phyloP scores from a whole-genome alignment of 37 sponge, comb jelly and placozoan genomes.

The Hexactinellida sp. region DNA sequence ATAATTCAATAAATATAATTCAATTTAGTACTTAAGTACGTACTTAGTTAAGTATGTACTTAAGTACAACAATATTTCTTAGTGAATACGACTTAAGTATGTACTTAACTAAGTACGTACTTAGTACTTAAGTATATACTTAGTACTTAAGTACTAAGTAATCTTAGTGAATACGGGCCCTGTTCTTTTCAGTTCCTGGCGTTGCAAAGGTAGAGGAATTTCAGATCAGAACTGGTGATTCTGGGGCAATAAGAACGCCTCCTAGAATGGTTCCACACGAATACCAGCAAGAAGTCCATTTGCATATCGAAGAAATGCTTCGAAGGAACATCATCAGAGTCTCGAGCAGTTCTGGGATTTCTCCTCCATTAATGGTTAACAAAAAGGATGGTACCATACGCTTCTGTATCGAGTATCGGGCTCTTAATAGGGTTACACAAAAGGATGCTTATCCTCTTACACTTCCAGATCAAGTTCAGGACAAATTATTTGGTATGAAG shows the following conservation, averaged over 20 bases:
- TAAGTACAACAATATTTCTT: too few relatives aligned
- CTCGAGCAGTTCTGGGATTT: not conserved
- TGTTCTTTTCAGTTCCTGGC: not conserved
- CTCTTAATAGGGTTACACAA: conserved; percentile 30
- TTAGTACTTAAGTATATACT: too few relatives aligned
- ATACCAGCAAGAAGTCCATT: conserved; percentile 36
- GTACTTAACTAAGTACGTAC: too few relatives aligned
- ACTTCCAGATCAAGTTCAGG: conserved; percentile 37
- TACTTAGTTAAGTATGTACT: too few relatives aligned
- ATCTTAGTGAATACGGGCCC: too few relatives aligned
- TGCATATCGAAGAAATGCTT: conserved; percentile 34
- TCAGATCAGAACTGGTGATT: not conserved
- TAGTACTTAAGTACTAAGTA: too few relatives aligned
- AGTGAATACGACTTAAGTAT: too few relatives aligned
- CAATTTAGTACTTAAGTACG: too few relatives aligned
- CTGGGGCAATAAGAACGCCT: not conserved
- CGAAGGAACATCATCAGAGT: conserved; percentile 15
- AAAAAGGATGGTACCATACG: conserved; percentile 28
- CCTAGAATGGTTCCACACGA: conserved; percentile 9
- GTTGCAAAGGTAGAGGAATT: conserved; percentile 6
- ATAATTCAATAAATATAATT: too few relatives aligned
- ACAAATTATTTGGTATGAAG: conserved; percentile 27
- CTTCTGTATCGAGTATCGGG: conserved; percentile 37
- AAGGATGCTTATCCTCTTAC: conserved; percentile 48
- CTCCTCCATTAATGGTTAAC: conserved; percentile 16